Conservation (phyloP, 2,797 vertebrate genomes). For the Petrocephalus sullivani region DNA sequence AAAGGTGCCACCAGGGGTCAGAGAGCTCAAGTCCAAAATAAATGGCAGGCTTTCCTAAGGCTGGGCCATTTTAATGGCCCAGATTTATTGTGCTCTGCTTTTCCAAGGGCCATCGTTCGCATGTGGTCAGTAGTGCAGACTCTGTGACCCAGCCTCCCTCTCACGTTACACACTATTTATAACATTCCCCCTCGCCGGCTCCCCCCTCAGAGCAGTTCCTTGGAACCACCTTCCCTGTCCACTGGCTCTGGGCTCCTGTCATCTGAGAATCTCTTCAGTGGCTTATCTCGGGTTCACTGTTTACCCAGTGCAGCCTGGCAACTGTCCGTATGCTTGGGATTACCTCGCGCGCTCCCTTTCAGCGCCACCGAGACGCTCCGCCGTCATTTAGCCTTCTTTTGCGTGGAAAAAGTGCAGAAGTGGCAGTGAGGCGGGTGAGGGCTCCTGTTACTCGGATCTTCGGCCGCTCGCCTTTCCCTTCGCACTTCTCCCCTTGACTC, state of each 20-base stretch:
- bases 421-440: slow-evolving; percentile 48
- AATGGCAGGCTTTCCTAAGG: slow-evolving; percentile 52
- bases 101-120: slow-evolving; percentile 74
- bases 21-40: slow-evolving; percentile 52
- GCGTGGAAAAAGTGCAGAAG: slow-evolving; percentile 21
- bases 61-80: slow-evolving; percentile 59
- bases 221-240: slow-evolving; percentile 79
- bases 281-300: slow-evolving; percentile 67
- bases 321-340: slow-evolving; percentile 71
- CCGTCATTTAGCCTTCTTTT: slow-evolving; percentile 17
- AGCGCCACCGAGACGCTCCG: slow-evolving; percentile 33
- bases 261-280: slow-evolving; percentile 73
- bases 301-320: slow-evolving; percentile 69
- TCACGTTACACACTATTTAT: slow-evolving; percentile 99
- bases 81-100: slow-evolving; percentile 65
- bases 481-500: slow-evolving; percentile 50
- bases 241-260: slow-evolving; percentile 71
- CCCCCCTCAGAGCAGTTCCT: slow-evolving; percentile 76
- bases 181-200: slow-evolving; percentile 79
- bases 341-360: slow-evolving; percentile 61
- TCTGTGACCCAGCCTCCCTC: slow-evolving; percentile 93
- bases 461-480: background rate
- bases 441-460: slow-evolving; percentile 60
- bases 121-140: slow-evolving; percentile 83
- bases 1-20: slow-evolving; percentile 53